These are phyloP conservation scores for Musca vetustissima DNA, from an alignment of 1,140 invertebrate species.

Conservation along the genomic window DNA sequence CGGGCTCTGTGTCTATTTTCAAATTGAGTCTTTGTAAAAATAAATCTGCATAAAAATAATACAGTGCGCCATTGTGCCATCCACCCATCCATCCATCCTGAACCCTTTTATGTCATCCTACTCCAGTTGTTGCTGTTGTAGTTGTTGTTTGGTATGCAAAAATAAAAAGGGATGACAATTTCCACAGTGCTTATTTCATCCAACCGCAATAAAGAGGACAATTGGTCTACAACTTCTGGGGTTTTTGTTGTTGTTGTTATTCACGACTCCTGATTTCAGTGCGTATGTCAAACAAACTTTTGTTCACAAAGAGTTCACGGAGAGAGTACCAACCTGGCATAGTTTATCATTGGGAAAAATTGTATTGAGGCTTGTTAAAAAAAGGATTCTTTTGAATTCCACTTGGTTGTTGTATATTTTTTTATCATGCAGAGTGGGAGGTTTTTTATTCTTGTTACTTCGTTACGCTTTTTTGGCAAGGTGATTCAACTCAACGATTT, in stretches of 20 bases:
- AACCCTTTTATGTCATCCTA: neutral
- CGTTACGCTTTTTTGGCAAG: too few species aligned
- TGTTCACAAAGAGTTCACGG: neutral
- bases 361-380: constrained; percentile 13
- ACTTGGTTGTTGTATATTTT: neutral
- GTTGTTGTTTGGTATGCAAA: neutral
- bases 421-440: neutral
- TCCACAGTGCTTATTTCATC: constrained; percentile 6
- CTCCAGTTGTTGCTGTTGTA: neutral
- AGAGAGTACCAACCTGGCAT: neutral
- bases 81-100: too few species aligned
- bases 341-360: constrained; percentile 10
- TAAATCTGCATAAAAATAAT: constrained; percentile 19
- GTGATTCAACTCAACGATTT: neutral
- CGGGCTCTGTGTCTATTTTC: neutral
- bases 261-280: neutral
- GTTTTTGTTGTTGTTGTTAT: neutral
- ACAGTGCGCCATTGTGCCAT: neutral
- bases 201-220: constrained; percentile 16
- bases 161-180: constrained; percentile 22
- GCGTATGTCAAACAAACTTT: neutral
- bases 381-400: neutral
- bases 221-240: neutral
- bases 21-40: constrained; percentile 14
- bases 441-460: too few species aligned